phyloP scores from a whole-genome alignment of 1,140 invertebrate genomes.

The Zaprionus ghesquierei region DNA sequence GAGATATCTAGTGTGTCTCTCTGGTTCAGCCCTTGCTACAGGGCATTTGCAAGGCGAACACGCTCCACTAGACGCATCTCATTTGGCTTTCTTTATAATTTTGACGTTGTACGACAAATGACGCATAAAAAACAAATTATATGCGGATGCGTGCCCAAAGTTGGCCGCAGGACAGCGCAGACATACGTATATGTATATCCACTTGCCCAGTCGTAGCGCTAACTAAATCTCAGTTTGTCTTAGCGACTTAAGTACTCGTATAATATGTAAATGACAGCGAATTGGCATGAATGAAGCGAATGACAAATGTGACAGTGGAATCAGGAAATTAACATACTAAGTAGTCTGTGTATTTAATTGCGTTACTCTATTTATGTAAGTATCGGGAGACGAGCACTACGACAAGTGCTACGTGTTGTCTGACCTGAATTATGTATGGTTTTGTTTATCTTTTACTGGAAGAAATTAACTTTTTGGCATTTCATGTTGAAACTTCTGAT shows the following conservation, averaged over 20 bases:
- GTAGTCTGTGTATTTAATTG: constrained; percentile 1
- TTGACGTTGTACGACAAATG: not conserved
- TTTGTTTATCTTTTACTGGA: not conserved
- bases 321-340: constrained; percentile 1
- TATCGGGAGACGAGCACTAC: not conserved
- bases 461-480: not conserved
- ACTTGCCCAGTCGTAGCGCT: not conserved
- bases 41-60: not conserved
- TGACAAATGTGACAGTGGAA: not conserved
- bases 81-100: not conserved
- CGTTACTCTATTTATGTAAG: not conserved
- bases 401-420: not conserved
- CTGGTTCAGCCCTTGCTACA: not conserved
- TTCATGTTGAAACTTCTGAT: too few species aligned
- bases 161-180: not conserved
- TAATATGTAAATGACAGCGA: not conserved
- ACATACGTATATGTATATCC: not conserved
- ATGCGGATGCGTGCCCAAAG: not conserved
- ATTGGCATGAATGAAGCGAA: not conserved
- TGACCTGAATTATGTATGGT: not conserved
- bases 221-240: not conserved
- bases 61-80: not conserved
- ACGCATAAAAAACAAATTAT: constrained; percentile 11
- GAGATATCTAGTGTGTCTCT: not conserved
- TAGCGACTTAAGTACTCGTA: not conserved